Percentiles rank a stretch among this genome's conserved stretches.
These are phyloP conservation scores for Slavum lentiscoides DNA, from an alignment of 2,888 invertebrate species.

Conservation along the genomic window DNA sequence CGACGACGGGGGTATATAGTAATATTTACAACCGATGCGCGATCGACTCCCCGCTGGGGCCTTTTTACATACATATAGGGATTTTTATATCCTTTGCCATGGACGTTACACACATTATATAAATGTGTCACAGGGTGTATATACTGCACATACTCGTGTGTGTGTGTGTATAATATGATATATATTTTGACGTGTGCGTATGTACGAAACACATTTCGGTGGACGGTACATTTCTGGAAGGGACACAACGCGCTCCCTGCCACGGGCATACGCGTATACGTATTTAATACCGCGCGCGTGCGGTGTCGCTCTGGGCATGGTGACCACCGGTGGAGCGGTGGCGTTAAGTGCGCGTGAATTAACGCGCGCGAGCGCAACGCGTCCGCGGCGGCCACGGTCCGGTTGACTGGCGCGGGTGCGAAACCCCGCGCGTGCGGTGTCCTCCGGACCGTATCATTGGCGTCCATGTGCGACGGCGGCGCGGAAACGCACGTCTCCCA, in stretches of 20 bases:
- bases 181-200: neutral
- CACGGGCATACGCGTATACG: neutral
- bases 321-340: neutral
- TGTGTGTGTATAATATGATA: neutral
- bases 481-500: conserved; percentile 19
- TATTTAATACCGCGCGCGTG: too few species aligned
- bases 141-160: neutral
- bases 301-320: neutral
- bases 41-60: neutral
- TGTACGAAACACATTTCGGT: neutral
- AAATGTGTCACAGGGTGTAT: conserved; percentile 15
- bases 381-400: conserved; percentile 49
- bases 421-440: conserved; percentile 36
- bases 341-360: conserved; percentile 48
- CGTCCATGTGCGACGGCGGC: conserved; percentile 13
- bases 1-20: neutral
- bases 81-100: neutral
- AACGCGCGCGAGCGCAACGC: conserved; percentile 33
- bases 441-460: conserved; percentile 47
- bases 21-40: neutral
- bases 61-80: neutral
- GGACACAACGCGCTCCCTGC: neutral
- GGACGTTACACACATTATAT: too few species aligned
- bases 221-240: neutral
- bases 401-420: conserved; percentile 26